Percentiles rank a stretch among this genome's conserved stretches.
Evolutionary conservation across 2,113 vertebrate genomes (phyloP).

Genomic region (Phyllostomus discolor): DNA sequence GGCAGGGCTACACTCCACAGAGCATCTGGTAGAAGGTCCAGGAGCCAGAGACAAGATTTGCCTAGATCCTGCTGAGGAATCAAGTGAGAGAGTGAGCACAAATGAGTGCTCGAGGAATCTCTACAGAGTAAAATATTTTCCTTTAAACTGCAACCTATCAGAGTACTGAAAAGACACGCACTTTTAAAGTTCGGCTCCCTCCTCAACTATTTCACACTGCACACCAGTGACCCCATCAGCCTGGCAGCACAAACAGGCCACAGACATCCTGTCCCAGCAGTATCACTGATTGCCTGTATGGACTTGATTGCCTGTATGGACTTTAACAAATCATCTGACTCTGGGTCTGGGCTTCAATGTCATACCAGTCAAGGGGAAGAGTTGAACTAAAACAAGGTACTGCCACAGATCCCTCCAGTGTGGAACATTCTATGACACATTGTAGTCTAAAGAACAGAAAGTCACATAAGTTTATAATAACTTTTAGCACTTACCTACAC

Average conservation of each 20-base stretch:
- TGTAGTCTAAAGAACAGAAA: not conserved
- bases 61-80: not conserved
- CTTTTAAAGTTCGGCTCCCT: slow-evolving; percentile 65
- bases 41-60: not conserved
- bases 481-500: not conserved
- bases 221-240: no score
- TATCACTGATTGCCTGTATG: not conserved
- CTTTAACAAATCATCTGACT: not conserved
- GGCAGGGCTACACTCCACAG: not conserved
- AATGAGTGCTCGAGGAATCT: not conserved
- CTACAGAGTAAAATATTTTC: slow-evolving; percentile 66
- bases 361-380: not conserved
- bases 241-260: not conserved
- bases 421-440: not conserved
- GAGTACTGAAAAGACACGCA: slow-evolving; percentile 52
- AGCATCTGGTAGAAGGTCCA: not conserved
- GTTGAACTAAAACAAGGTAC: not conserved
- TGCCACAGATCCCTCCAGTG: not conserved
- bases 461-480: not conserved
- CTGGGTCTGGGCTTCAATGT: not conserved
- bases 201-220: slow-evolving; percentile 20
- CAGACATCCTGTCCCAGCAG: no score
- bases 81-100: not conserved
- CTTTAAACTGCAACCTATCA: slow-evolving; percentile 69
- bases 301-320: not conserved